Conservation (phyloP, 1,140 invertebrate species). For the Cepaea nemoralis region DNA sequence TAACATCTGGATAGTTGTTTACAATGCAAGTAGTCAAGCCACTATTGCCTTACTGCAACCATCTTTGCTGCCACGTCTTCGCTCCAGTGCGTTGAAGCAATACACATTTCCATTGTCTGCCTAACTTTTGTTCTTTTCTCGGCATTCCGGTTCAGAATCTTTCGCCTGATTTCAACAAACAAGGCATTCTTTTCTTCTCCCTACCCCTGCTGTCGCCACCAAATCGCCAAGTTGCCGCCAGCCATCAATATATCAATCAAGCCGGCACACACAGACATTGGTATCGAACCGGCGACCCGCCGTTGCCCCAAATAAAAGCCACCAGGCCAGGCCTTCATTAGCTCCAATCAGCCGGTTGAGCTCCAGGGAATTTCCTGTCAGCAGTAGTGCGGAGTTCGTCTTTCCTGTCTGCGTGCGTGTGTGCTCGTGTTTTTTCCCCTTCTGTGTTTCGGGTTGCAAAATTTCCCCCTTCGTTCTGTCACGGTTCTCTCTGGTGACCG, state of each 20-base stretch:
- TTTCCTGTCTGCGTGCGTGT: background rate
- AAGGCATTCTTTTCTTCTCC: too few species aligned
- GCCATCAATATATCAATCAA: constrained; percentile 23
- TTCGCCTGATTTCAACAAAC: too few species aligned
- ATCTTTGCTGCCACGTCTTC: too few species aligned
- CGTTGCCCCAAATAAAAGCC: constrained; percentile 10
- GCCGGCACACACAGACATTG: background rate
- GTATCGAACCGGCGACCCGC: constrained; percentile 20
- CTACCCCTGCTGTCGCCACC: too few species aligned
- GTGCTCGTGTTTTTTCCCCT: constrained; percentile 10
- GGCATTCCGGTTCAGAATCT: too few species aligned
- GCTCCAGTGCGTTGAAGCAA: too few species aligned
- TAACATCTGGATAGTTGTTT: too few species aligned
- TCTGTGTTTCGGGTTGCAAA: background rate
- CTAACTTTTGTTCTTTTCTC: too few species aligned
- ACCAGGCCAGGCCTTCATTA: constrained; percentile 25
- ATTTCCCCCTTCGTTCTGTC: background rate
- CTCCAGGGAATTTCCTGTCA: constrained; percentile 28
- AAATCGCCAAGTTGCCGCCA: constrained; percentile 9
- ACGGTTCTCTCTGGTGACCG: background rate
- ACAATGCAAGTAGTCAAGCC: too few species aligned
- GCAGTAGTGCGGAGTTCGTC: background rate
- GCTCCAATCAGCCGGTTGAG: constrained; percentile 22
- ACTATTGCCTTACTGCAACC: too few species aligned
- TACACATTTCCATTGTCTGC: too few species aligned